These are phyloP conservation scores for Hafferia zeledoni DNA, from an alignment of 2,797 vertebrate species.

Conservation along the genomic window DNA sequence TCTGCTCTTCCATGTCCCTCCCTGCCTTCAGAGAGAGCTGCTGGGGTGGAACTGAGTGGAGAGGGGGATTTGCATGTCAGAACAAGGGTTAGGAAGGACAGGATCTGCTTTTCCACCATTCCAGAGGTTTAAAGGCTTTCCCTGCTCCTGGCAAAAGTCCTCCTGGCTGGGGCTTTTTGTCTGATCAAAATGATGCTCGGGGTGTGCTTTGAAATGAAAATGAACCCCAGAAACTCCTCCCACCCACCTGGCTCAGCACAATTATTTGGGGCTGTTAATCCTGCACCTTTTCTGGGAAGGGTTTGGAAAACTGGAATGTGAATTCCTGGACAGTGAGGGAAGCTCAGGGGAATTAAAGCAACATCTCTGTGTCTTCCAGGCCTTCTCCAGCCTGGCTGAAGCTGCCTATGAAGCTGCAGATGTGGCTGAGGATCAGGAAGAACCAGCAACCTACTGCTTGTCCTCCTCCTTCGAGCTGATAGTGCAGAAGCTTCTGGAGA, in stretches of 20 bases:
- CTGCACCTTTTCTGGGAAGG: too few relatives aligned
- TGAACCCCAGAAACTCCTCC: background rate
- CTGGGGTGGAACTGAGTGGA: background rate
- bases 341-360: background rate
- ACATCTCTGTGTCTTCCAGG: constrained; percentile 75
- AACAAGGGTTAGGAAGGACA: background rate
- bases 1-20: background rate
- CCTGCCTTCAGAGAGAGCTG: background rate
- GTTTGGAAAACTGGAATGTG: background rate
- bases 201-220: background rate
- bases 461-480: constrained; percentile 97
- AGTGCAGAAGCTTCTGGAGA: constrained; percentile 97
- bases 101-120: background rate
- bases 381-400: constrained; percentile 96
- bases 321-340: background rate
- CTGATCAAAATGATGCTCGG: background rate
- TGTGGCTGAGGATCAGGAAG: constrained; percentile 93
- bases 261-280: background rate
- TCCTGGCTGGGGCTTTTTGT: background rate
- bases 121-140: background rate
- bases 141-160: background rate
- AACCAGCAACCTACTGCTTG: constrained; percentile 94
- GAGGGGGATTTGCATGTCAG: background rate
- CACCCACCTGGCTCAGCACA: background rate
- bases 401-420: constrained; percentile 97